Conservation (phyloP, 2,113 vertebrate genomes). For the Buteo buteo region DNA sequence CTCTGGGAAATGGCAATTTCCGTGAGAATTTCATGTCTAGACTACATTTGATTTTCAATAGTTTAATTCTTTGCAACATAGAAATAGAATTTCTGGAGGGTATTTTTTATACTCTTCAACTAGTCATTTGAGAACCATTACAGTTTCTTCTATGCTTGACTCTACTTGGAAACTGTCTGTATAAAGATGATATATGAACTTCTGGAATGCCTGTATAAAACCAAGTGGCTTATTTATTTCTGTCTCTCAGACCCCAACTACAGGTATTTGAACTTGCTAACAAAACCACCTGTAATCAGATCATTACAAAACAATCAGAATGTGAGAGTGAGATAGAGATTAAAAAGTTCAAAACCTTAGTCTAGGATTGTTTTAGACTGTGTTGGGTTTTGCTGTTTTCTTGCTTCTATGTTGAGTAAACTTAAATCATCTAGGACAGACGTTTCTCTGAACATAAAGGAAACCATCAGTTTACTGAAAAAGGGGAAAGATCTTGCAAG, state of each 20-base stretch:
- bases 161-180: not conserved
- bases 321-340: not conserved
- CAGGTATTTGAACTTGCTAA: not conserved
- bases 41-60: not conserved
- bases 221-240: not conserved
- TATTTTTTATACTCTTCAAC: not conserved
- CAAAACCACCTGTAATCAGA: not conserved
- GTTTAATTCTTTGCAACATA: constrained; percentile 2
- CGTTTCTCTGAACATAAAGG: not conserved
- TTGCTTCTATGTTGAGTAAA: not conserved
- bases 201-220: not conserved
- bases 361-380: not conserved
- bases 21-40: not conserved
- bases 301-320: not conserved
- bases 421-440: not conserved
- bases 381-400: not conserved
- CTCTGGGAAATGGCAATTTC: not conserved
- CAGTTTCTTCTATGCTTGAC: not conserved
- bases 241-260: not conserved
- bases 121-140: constrained; percentile 8
- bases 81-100: constrained; percentile 19
- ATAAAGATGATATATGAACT: not conserved
- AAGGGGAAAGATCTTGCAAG: not conserved
- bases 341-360: not conserved
- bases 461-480: not conserved